Base-by-base conservation (phyloP, 2,888 invertebrate genomes). In the Lasioglossum vierecki region DNA sequence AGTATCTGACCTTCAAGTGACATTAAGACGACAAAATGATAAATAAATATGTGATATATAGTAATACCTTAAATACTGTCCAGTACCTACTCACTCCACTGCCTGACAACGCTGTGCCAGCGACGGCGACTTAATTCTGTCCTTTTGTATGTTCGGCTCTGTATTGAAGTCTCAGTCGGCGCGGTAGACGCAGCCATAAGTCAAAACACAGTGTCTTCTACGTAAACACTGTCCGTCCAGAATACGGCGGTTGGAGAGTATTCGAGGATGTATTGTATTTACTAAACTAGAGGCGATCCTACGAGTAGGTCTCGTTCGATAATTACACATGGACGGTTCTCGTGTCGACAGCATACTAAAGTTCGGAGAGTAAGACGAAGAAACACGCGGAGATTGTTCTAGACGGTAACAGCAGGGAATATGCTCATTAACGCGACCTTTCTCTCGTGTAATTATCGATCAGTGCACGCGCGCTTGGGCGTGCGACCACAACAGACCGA, bases 401-500 rank as follows among this genome's bases (percentile, higher is more conserved):
- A 68, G 22, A 18, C 41, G 9, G 11, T 39, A 22, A 35, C 46
- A 13, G 46, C 30, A 35, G 15, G 66, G 15, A 5, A 35, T 18
- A 26, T 72, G 44, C 44, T 49, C 44, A 35, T 82, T 76, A 73
- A 57, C 35, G 39, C 66, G 44, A 26, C 76, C 44, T 30, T 39
- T 68, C n/a, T 39, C 39, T 39, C 39, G 68, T 22, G 68, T 9
- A 22, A 63, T 66, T 76, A 84, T 89, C 73, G 83, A 79, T 35
- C 72, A 46, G 30, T 4, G 71, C 35, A 30, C 13, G 60, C n/a
- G 60, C 60, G 30, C 30, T 13, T 13, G 15, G 30, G 30, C 6
- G 15, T 30, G 70, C 74, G 41, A 35, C 41, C 46, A 63, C n/a
- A 78, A 74, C 71, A 5, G 70, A 63, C 22, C 41, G 18, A 79